phyloP scores from a whole-genome alignment of 2,888 invertebrate genomes.

The Phyllotreta striolata region DNA sequence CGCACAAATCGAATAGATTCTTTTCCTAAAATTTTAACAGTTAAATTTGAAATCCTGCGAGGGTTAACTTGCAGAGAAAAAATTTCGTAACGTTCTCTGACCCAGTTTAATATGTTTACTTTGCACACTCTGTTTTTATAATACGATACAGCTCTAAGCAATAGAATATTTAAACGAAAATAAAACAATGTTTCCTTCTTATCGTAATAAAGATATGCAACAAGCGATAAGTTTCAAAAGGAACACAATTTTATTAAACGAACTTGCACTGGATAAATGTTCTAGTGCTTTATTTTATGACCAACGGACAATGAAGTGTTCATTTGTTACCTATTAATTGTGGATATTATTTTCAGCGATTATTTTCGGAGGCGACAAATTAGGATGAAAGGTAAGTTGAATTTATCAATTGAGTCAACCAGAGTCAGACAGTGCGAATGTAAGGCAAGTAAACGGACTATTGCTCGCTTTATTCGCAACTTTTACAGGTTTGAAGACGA shows the following conservation, averaged over 20 bases:
- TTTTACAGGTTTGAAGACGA: neutral
- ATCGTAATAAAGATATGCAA: slow-evolving; percentile 43
- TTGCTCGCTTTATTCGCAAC: no score
- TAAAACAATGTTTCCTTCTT: slow-evolving; percentile 34
- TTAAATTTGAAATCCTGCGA: no score
- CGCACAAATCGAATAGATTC: no score
- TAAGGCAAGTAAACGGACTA: no score
- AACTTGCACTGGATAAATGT: slow-evolving; percentile 42
- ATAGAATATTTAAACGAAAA: slow-evolving; percentile 28
- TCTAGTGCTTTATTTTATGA: slow-evolving; percentile 24
- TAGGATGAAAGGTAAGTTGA: no score
- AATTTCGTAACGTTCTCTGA: neutral
- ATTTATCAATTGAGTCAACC: no score
- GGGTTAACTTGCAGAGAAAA: no score
- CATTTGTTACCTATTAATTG: neutral
- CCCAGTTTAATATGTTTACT: slow-evolving; percentile 18
- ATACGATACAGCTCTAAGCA: slow-evolving; percentile 44
- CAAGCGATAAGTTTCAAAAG: slow-evolving; percentile 28
- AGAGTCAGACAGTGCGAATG: no score
- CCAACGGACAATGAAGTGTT: slow-evolving; percentile 7
- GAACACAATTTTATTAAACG: slow-evolving; percentile 1
- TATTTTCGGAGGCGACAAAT: no score
- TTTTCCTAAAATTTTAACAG: no score
- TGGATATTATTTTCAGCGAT: neutral
- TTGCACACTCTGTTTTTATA: slow-evolving; percentile 35